Conservation (phyloP, 1,140 invertebrate species). For the Lethrus apterus region DNA sequence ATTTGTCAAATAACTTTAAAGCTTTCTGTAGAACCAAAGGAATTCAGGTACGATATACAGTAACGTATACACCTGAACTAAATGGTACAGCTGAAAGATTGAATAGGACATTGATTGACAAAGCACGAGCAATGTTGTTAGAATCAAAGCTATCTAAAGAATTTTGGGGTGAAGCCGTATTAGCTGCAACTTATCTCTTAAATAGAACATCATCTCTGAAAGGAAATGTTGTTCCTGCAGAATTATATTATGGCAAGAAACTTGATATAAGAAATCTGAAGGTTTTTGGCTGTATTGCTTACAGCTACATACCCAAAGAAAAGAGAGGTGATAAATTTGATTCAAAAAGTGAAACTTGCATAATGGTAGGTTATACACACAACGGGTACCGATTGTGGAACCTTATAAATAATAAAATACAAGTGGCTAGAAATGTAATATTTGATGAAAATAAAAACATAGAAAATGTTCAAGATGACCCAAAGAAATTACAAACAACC, state of each 20-base stretch:
- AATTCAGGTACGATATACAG: constrained; percentile 29
- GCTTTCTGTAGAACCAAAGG: constrained; percentile 16
- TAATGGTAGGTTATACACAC: constrained; percentile 21
- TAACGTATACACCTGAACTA: constrained; percentile 39
- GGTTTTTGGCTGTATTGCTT: constrained; percentile 35
- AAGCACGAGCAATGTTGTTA: constrained; percentile 35
- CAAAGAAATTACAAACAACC: not conserved
- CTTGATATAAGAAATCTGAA: constrained; percentile 21
- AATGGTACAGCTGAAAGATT: constrained; percentile 41
- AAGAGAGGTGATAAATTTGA: constrained; percentile 20
- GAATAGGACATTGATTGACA: constrained; percentile 39
- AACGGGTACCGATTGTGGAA: constrained; percentile 19
- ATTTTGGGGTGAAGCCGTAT: constrained; percentile 42
- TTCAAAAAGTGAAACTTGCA: constrained; percentile 16
- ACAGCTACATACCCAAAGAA: constrained; percentile 26
- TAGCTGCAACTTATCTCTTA: constrained; percentile 19
- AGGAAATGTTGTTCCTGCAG: constrained; percentile 23
- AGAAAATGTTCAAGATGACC: not conserved
- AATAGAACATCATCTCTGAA: constrained; percentile 15
- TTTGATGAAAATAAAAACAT: constrained; percentile 24
- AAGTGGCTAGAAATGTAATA: constrained; percentile 28
- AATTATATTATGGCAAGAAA: constrained; percentile 31
- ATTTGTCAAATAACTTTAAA: constrained; percentile 16
- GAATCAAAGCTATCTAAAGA: constrained; percentile 30
- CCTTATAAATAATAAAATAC: constrained; percentile 22